phyloP scores from a whole-genome alignment of 2,888 invertebrate genomes.

The Furcula furcula region DNA sequence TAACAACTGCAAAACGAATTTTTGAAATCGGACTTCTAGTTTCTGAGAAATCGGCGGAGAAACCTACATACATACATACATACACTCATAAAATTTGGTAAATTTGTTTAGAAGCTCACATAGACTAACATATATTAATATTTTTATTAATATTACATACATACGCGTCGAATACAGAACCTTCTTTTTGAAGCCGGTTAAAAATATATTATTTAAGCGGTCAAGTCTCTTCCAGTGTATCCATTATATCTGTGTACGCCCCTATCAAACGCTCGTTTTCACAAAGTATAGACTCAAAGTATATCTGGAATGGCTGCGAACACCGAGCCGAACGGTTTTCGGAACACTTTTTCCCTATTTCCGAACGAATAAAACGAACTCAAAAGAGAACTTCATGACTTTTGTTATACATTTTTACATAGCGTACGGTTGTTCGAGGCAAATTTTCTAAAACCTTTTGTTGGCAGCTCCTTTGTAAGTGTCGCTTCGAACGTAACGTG shows the following conservation, averaged over 20 bases:
- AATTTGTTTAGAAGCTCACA: too few relatives aligned
- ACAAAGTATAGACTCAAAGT: constrained; percentile 72
- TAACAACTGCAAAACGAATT: too few relatives aligned
- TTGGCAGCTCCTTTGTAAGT: constrained; percentile 27
- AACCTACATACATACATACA: too few relatives aligned
- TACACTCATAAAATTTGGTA: too few relatives aligned
- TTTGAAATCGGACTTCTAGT: too few relatives aligned
- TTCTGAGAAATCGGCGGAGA: too few relatives aligned
- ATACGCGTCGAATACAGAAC: too few relatives aligned
- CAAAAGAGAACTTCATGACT: constrained; percentile 73
- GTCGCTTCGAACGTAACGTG: constrained; percentile 25
- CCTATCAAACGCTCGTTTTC: constrained; percentile 77
- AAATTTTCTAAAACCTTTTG: constrained; percentile 41
- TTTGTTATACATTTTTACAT: constrained; percentile 61
- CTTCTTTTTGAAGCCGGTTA: too few relatives aligned
- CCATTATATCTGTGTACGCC: constrained; percentile 39
- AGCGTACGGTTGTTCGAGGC: too few relatives aligned
- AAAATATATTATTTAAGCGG: too few relatives aligned
- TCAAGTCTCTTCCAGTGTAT: constrained; percentile 34
- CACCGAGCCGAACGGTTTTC: constrained; percentile 64
- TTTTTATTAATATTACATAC: too few relatives aligned
- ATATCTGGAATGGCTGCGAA: constrained; percentile 62
- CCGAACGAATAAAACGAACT: constrained; percentile 72
- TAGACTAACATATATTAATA: too few relatives aligned
- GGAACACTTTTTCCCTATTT: constrained; percentile 75